These are phyloP conservation scores for Drosophila robusta DNA, from an alignment of 2,888 invertebrate species.

Conservation along the genomic window DNA sequence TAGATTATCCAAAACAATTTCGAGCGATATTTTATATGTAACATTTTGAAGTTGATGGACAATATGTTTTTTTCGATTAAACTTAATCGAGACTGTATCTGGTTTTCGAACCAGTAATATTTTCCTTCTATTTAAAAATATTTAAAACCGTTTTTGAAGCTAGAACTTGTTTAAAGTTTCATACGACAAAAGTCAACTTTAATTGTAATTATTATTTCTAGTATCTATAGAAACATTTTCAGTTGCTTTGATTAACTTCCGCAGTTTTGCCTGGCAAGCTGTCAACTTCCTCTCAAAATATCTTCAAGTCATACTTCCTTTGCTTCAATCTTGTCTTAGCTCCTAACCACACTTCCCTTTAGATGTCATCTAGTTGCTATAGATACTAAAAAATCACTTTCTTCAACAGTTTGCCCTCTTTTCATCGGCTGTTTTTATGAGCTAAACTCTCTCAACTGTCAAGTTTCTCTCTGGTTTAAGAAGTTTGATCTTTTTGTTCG, in stretches of 20 bases:
- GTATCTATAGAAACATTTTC: conserved; percentile 5
- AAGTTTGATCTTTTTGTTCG: conserved; percentile 1
- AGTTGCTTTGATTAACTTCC: conserved; percentile 2
- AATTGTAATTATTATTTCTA: conserved; percentile 1
- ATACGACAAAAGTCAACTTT: no score
- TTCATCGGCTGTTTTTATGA: no score
- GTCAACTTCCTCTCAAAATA: conserved; percentile 1
- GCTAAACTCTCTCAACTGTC: conserved; percentile 1
- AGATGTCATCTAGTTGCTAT: background rate
- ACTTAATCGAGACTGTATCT: no score
- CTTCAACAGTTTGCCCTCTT: conserved; percentile 1
- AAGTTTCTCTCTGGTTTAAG: conserved; percentile 10
- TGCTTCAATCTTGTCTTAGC: background rate
- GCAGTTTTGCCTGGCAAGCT: background rate
- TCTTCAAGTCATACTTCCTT: background rate
- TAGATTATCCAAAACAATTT: background rate
- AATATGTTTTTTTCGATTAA: background rate
- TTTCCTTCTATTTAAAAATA: no score
- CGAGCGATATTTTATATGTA: no score
- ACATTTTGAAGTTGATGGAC: no score
- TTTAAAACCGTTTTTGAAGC: no score
- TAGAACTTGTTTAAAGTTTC: no score
- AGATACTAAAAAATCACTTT: background rate
- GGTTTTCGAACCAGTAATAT: no score
- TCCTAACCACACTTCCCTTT: background rate